Percentiles rank a stretch among this genome's conserved stretches.
phyloP scores from a whole-genome alignment of 2,113 vertebrate species.

The Sorex araneus region DNA sequence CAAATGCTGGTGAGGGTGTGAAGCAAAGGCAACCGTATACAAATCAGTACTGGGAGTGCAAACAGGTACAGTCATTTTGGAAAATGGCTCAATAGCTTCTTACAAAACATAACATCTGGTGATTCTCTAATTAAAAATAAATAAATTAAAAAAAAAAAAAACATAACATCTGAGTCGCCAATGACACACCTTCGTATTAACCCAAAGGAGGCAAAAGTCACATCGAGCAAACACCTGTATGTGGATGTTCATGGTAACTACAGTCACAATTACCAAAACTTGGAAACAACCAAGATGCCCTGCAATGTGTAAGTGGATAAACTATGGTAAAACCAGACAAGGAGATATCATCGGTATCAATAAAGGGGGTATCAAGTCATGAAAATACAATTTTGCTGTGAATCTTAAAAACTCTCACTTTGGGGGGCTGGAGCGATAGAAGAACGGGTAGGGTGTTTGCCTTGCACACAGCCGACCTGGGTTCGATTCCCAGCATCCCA shows the following conservation, averaged over 20 bases:
- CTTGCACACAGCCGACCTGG: too few species aligned
- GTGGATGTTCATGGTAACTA: neutral
- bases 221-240: neutral
- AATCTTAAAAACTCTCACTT: neutral
- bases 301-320: neutral
- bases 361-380: neutral
- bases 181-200: neutral
- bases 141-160: too few species aligned
- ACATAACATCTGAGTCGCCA: neutral
- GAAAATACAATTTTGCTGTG: neutral
- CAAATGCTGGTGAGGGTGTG: neutral
- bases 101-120: neutral
- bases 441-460: too few species aligned
- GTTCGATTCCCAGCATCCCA: too few species aligned
- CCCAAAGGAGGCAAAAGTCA: neutral
- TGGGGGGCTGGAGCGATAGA: too few species aligned
- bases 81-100: neutral
- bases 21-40: too few species aligned
- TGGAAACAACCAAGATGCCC: neutral
- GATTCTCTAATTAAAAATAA: too few species aligned
- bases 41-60: neutral
- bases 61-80: neutral
- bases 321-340: neutral
- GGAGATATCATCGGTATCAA: neutral
- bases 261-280: neutral